Evolutionary conservation across 2,888 invertebrate species (phyloP), one percentile per base, ranked within the genome.

Genomic region (Eupsilia transversa): DNA sequence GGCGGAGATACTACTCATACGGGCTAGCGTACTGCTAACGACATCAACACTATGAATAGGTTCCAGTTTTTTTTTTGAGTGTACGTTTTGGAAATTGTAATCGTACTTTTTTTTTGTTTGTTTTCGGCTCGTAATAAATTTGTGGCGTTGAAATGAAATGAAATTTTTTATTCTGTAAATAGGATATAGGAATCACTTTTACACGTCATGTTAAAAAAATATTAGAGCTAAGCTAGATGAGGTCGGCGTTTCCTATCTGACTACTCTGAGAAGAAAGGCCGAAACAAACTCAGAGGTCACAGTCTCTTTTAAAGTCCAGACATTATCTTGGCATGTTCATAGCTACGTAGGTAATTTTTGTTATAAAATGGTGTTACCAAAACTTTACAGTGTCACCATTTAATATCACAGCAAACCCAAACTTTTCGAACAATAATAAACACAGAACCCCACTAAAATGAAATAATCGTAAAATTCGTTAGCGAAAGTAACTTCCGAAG

Each of bases 391-490:
- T 57, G 52, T 61, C 68, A 57, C 61, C 12, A 52, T 64, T 75
- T 67, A 72, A 79, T 56, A 71, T 66, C 74, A 82, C 81, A 85
- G 49, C n/a, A 80, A 82, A 54, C 64, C 33, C 30, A 77, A 81
- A 85, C 73, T 80, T 75, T 10, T 30, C 49, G 14, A 79, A 87
- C 74, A 83, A 87, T 46, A 79, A 84, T 73, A 81, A 83, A 83
- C 76, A 79, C 75, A 74, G 65, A 73, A 69, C 54, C 67, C 38
- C 83, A 84, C 79, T 64, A 83, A 85, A 87, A 88, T 80, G 81
- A 82, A 87, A 89, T 84, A 72, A 82, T 80, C 75, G 73, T 83
- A 85, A 89, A 86, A 83, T 79, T 70, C 85, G 78, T 87, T 86
- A 75, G 76, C 82, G 75, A 87, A 81, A 89, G 80, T 85, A 84